These are phyloP conservation scores for Cynocephalus volans DNA, from an alignment of 2,113 vertebrate species.

Conservation along the genomic window DNA sequence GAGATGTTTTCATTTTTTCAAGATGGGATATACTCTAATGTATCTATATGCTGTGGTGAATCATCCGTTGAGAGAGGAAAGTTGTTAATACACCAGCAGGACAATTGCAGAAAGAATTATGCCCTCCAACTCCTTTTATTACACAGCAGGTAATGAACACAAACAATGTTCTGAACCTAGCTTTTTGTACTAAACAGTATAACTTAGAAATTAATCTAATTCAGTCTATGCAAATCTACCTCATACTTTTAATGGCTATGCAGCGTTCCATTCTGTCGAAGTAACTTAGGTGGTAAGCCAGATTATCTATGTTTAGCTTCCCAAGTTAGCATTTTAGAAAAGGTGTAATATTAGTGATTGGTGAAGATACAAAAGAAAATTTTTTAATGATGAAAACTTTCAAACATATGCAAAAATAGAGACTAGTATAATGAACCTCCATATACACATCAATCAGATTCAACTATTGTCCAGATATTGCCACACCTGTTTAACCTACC, in stretches of 20 bases:
- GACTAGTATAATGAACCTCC: background rate
- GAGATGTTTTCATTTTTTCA: background rate
- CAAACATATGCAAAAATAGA: constrained; percentile 44
- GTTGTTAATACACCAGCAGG: background rate
- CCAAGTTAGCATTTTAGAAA: constrained; percentile 41
- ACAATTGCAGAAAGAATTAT: background rate
- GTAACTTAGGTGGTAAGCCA: background rate
- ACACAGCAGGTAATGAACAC: background rate
- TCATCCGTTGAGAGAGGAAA: background rate
- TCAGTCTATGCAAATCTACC: background rate
- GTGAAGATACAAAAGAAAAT: background rate
- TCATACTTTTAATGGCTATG: background rate
- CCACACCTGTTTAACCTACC: background rate
- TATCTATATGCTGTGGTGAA: background rate
- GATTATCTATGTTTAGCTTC: background rate
- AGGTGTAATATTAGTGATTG: background rate
- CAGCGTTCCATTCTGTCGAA: background rate
- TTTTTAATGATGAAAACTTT: constrained; percentile 29
- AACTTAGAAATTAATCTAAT: background rate
- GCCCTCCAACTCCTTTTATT: background rate
- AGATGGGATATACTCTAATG: background rate
- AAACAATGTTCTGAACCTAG: background rate
- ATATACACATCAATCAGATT: background rate
- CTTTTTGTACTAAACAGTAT: background rate
- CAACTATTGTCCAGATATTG: background rate